phyloP scores from a whole-genome alignment of 1,140 invertebrate species.

The Palaemon carinicauda region DNA sequence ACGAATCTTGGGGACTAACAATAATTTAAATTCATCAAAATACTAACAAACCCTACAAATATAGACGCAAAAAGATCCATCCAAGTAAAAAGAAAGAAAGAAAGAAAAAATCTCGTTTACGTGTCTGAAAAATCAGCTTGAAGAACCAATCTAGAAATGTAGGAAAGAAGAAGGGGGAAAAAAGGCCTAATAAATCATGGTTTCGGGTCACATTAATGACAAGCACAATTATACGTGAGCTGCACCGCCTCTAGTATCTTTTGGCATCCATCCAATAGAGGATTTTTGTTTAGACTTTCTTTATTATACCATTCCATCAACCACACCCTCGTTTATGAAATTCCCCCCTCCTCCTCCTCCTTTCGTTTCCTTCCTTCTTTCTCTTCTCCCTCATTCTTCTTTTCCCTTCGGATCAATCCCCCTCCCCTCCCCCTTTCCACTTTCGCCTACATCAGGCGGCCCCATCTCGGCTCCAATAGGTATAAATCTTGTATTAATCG shows the following conservation, averaged over 20 bases:
- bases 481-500: conserved; percentile 57
- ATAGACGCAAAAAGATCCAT: too few species aligned
- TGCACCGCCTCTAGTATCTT: neutral
- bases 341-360: neutral
- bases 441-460: neutral
- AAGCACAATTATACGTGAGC: neutral
- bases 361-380: neutral
- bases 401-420: neutral
- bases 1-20: too few species aligned
- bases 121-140: too few species aligned
- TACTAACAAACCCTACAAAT: too few species aligned
- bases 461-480: conserved; percentile 52
- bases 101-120: too few species aligned
- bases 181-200: too few species aligned
- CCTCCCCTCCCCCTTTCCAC: neutral
- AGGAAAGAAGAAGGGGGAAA: too few species aligned
- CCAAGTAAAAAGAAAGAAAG: too few species aligned
- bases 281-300: neutral
- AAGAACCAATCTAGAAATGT: too few species aligned
- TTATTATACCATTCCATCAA: conserved; percentile 13
- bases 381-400: neutral
- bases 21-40: too few species aligned
- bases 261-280: neutral
- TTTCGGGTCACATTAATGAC: too few species aligned
- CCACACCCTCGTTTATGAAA: neutral